phyloP scores from a whole-genome alignment of 2,888 invertebrate genomes.

The Agonum fuliginosum region DNA sequence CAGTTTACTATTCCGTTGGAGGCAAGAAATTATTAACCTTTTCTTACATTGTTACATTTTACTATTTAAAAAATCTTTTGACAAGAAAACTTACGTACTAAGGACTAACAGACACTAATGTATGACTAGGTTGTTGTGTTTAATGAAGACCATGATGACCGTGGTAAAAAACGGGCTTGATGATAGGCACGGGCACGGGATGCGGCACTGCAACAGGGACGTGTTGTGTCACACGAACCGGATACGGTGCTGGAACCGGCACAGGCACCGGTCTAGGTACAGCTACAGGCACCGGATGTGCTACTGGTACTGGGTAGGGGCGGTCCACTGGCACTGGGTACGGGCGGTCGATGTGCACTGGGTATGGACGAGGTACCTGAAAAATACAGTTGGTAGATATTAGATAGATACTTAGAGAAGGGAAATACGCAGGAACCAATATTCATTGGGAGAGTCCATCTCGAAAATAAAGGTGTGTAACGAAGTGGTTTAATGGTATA shows the following conservation, averaged over 20 bases:
- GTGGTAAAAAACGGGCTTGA: background rate
- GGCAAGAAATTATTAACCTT: too few species aligned
- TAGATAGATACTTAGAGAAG: too few species aligned
- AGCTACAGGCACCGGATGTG: slow-evolving; percentile 67
- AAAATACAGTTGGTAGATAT: too few species aligned
- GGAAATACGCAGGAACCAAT: too few species aligned
- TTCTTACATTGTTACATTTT: too few species aligned
- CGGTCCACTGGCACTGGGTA: slow-evolving; percentile 76
- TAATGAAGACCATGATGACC: slow-evolving; percentile 5
- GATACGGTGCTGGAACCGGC: slow-evolving; percentile 66
- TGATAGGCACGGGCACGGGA: slow-evolving; percentile 69
- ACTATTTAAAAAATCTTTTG: background rate
- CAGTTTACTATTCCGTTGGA: too few species aligned
- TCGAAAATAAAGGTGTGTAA: too few species aligned
- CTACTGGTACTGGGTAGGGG: slow-evolving; percentile 72
- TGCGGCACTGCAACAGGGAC: slow-evolving; percentile 72
- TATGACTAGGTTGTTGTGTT: background rate
- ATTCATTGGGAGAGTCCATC: too few species aligned
- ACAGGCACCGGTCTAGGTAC: slow-evolving; percentile 68
- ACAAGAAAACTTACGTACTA: background rate
- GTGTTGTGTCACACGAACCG: slow-evolving; percentile 72
- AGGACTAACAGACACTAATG: background rate
- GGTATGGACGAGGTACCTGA: slow-evolving; percentile 73
- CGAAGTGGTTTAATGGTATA: too few species aligned
- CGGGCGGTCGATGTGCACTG: slow-evolving; percentile 74